These are phyloP conservation scores for Sander lucioperca DNA, from an alignment of 2,113 vertebrate genomes.

Conservation along the genomic window DNA sequence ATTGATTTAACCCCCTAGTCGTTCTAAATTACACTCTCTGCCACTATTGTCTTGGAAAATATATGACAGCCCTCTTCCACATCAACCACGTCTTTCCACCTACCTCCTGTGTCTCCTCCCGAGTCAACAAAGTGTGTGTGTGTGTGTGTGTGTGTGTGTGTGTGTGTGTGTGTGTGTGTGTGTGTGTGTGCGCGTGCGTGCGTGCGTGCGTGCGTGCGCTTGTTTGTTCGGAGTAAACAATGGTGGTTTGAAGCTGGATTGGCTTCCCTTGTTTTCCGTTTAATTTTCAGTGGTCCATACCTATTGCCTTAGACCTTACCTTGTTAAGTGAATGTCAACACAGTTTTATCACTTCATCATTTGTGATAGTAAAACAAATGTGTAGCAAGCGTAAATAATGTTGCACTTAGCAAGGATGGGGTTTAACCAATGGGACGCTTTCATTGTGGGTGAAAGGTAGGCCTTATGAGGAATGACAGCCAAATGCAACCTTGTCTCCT, in stretches of 20 bases:
- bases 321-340: conserved; percentile 17
- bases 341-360: conserved; percentile 23
- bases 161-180: too few species aligned
- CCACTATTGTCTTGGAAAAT: conserved; percentile 81
- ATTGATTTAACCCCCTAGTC: conserved; percentile 61
- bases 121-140: conserved; percentile 69
- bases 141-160: conserved; percentile 36
- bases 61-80: conserved; percentile 70
- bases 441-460: background rate
- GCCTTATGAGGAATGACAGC: background rate
- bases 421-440: background rate
- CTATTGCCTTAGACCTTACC: background rate
- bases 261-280: conserved; percentile 59
- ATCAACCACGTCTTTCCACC: conserved; percentile 28
- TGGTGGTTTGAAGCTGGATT: conserved; percentile 62
- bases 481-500: background rate
- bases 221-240: conserved; percentile 63
- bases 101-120: conserved; percentile 56
- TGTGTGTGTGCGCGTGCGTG: conserved; percentile 20
- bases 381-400: background rate
- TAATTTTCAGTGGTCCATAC: conserved; percentile 58
- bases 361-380: conserved; percentile 30
- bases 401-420: background rate
- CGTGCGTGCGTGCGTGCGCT: background rate
- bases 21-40: conserved; percentile 63